Evolutionary conservation across 2,113 vertebrate species (phyloP).

Genomic region (Lota lota): DNA sequence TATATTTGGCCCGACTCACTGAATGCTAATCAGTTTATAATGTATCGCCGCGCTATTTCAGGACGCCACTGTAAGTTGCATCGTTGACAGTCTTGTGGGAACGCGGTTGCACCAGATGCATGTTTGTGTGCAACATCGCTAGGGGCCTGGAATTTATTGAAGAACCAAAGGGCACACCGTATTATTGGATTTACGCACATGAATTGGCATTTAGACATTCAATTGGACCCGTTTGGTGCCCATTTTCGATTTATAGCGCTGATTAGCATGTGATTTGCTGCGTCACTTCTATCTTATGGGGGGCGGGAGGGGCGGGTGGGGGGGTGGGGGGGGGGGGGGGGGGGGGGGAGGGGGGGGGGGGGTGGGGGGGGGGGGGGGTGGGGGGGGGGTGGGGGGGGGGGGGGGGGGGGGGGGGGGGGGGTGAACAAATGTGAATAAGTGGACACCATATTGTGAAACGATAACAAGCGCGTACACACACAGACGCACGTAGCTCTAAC

Average conservation of each 20-base stretch:
- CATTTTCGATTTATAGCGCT: too few species aligned
- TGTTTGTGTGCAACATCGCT: background rate
- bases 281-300: conserved; percentile 34
- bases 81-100: background rate
- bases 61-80: too few species aligned
- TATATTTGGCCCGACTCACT: conserved; percentile 1
- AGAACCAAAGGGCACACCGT: background rate
- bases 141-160: background rate
- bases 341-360: too few species aligned
- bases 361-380: too few species aligned
- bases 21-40: conserved; percentile 15
- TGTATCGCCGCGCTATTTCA: too few species aligned
- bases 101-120: background rate
- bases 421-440: background rate
- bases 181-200: conserved; percentile 15
- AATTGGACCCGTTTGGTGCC: too few species aligned
- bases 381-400: too few species aligned
- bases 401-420: background rate
- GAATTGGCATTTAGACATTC: too few species aligned
- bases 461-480: conserved; percentile 5
- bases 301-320: too few species aligned
- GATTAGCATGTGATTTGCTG: background rate
- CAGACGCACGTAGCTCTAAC: conserved; percentile 6
- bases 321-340: too few species aligned
- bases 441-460: background rate